Evolutionary conservation across 2,797 vertebrate genomes (phyloP).

Genomic region (Enteromius paludinosus): DNA sequence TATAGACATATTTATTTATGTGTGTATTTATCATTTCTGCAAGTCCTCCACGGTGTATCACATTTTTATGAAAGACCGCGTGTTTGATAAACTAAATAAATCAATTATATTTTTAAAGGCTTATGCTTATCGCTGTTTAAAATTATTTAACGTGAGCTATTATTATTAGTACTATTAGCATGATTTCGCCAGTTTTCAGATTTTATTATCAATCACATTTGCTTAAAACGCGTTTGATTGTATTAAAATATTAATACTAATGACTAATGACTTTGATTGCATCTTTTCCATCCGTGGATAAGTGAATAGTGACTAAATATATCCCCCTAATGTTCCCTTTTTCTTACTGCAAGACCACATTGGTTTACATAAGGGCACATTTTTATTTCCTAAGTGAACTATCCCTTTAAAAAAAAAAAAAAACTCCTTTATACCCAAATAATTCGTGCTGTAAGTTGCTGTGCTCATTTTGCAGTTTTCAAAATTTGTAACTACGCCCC

Average conservation of each 20-base stretch:
- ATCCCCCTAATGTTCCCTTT: neutral
- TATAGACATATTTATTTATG: neutral
- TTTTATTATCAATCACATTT: neutral
- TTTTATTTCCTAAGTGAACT: neutral
- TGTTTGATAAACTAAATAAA: neutral
- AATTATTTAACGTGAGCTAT: too few species aligned
- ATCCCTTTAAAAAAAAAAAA: neutral
- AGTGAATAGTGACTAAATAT: neutral
- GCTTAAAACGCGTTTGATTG: neutral
- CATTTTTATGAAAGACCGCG: neutral
- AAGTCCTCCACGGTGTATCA: neutral
- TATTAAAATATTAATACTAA: neutral
- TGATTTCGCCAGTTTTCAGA: neutral
- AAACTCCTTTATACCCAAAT: neutral
- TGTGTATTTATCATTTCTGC: neutral
- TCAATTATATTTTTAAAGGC: neutral
- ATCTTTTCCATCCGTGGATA: neutral
- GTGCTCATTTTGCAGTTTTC: constrained; percentile 34
- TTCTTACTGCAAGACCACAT: neutral
- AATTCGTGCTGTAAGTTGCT: neutral
- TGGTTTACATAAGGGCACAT: neutral
- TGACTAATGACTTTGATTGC: too few species aligned
- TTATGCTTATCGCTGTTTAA: neutral
- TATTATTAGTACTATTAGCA: neutral
- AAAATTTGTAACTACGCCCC: neutral